A percentile compares a stretch with the other conserved stretches of the same genome.
Conservation (phyloP, 2,113 vertebrate genomes). For the Chrysochloris asiatica region DNA sequence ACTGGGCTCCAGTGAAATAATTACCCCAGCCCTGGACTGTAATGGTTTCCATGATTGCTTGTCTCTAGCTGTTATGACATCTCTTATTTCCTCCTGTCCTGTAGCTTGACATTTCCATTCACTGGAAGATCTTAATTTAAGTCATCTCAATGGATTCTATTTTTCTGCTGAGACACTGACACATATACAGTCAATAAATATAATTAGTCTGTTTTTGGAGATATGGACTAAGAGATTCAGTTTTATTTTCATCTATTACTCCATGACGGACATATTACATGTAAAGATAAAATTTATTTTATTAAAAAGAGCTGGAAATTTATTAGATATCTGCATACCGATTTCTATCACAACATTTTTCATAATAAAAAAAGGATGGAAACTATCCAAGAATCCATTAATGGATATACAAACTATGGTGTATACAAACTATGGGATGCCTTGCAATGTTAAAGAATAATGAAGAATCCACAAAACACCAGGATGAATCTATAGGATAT, state of each 20-base stretch:
- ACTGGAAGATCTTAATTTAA: background rate
- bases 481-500: too few species aligned
- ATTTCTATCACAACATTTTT: too few species aligned
- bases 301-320: background rate
- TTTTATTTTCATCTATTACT: background rate
- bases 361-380: too few species aligned
- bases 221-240: background rate
- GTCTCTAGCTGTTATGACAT: background rate
- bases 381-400: too few species aligned
- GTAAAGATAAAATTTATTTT: conserved; percentile 1
- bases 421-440: too few species aligned
- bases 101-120: background rate
- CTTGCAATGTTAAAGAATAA: too few species aligned
- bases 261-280: background rate
- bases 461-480: too few species aligned
- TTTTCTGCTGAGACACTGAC: background rate
- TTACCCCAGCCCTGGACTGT: background rate
- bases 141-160: background rate
- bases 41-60: background rate
- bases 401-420: too few species aligned
- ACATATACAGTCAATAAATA: background rate
- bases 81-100: background rate
- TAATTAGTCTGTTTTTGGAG: background rate
- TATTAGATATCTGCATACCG: too few species aligned
- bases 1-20: background rate